A percentile compares a stretch with the other conserved stretches of the same genome.
phyloP scores from a whole-genome alignment of 2,888 invertebrate species.

The Spialia ferax region DNA sequence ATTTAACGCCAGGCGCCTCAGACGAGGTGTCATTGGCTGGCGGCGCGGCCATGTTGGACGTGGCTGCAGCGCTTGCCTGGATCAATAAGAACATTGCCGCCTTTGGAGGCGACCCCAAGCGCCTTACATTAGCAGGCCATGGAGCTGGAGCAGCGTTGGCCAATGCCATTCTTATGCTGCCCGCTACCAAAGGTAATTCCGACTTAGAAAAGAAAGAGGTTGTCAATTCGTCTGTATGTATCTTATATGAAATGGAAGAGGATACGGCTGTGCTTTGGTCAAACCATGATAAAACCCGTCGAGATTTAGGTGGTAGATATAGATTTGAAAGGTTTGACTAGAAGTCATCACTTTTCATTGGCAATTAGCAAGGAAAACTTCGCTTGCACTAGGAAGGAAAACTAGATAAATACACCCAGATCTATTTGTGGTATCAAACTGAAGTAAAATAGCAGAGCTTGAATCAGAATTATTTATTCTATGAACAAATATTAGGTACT shows the following conservation, averaged over 20 bases:
- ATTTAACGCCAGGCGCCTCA: constrained; percentile 66
- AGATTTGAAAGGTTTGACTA: too few relatives aligned
- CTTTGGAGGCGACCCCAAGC: constrained; percentile 95
- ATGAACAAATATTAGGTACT: neutral
- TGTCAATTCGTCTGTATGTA: too few relatives aligned
- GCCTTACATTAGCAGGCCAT: constrained; percentile 94
- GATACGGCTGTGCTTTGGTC: neutral
- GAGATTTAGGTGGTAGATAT: too few relatives aligned
- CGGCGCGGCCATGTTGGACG: constrained; percentile 89
- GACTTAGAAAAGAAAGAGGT: too few relatives aligned
- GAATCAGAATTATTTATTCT: neutral
- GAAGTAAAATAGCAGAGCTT: neutral
- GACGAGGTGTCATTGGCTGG: constrained; percentile 65
- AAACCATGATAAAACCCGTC: too few relatives aligned
- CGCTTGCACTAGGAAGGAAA: neutral
- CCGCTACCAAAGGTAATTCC: constrained; percentile 91
- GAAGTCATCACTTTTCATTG: neutral
- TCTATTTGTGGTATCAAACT: too few relatives aligned
- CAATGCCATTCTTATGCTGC: constrained; percentile 93
- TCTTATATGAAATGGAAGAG: neutral
- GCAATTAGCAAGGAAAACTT: neutral
- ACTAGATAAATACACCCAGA: neutral
- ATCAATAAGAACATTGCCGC: constrained; percentile 93
- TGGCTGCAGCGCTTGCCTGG: constrained; percentile 94
- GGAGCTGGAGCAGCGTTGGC: constrained; percentile 95